Evolutionary conservation across 2,113 vertebrate species (phyloP), one percentile per base, ranked within the genome.

Genomic region (Eidolon helvum): DNA sequence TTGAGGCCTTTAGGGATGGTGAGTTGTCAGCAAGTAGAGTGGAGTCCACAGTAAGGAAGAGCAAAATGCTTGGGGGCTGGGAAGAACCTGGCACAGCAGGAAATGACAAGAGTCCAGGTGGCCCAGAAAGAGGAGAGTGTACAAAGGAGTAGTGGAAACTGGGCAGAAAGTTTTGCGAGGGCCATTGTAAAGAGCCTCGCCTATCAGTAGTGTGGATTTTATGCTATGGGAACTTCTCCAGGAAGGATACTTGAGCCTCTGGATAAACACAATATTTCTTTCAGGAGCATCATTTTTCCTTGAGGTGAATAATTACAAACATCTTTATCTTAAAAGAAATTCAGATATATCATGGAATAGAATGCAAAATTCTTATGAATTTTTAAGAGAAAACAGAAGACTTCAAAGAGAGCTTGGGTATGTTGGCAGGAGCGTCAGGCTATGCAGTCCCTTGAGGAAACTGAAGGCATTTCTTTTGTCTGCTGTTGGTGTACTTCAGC

Each of bases 321-420:
- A 92, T 94, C 87, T 96, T 92, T 74, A 53, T 94, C 88, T 86
- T 91, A 92, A 94, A 92, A 91, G 94, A 88, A 92, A 96, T 59
- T 91, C 93, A 91, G 91, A 72, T 69, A 68, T 53, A 86, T 88
- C 74, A n/a, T 74, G 63, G 74, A 59, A 61, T 45, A 90, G 68
- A 72, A 90, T 86, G 77, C 66, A 91, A 78, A 91, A 59, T 43
- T 92, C 59, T 94, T 91, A 68, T 96, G 95, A 66, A 85, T 96
- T 96, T 97, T 94, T 95, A 90, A 94, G 90, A 61, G 77, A 85
- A 96, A 79, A 66, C 24, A 50, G 80, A 74, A 82, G 94, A 24
- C 82, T 90, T 97, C 93, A 93, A 87, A 95, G 90, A 87, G 84
- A 33, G 24, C 68, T 55, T 69, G 69, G 83, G 50, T 69, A 63